Base-by-base conservation (phyloP, 2,113 vertebrate genomes). In the Leucoraja erinaceus region DNA sequence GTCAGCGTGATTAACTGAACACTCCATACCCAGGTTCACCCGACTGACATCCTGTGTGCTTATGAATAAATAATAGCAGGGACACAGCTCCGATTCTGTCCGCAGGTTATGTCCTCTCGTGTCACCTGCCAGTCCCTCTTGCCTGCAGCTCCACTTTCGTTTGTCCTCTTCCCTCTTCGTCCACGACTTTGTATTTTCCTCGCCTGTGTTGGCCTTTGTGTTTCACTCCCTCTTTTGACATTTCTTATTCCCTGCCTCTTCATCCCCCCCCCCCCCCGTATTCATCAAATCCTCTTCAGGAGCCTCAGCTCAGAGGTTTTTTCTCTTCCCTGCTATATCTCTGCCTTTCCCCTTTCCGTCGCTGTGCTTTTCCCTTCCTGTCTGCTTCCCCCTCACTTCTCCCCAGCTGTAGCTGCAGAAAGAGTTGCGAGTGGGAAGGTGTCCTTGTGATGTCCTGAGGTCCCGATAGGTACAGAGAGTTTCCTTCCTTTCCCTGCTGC, bases 1-100 rank as follows among this genome's bases (percentile, higher is more conserved):
- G 81, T 84, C 56, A 28, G 28, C 61, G 81, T 84, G 81, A 84
- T 84, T 84, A 84, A 84, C 81, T 84, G 25, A 84, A 84, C 22
- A 61, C 54, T 61, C 81, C 81, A 61, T 5, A 11, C 25, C 54
- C 14, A 22, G 81, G 54, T 84, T 84, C 81, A 61, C 81, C 59
- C 61, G n/a, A 84, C 22, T 84, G 81, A 84, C 81, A 84, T 61
- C n/a, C 54, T 84, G 54, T 61, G 81, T 11, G 25, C 81, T 84
- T 11, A 84, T 84, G 81, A 84, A 84, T 84, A 84, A 84, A 59
- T 84, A 14, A 84, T 84, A 61, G 56, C 56, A 33, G 56, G 54
- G 81, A 83, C 54, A 28, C 81, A 84, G 81, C 81, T 84, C 54
- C 9, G n/a, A 61, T 84, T 84, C 25, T 84, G 81, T 84, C 20